A percentile compares a stretch with the other conserved stretches of the same genome.
phyloP scores from a whole-genome alignment of 2,113 vertebrate genomes.

The Centropus bengalensis region DNA sequence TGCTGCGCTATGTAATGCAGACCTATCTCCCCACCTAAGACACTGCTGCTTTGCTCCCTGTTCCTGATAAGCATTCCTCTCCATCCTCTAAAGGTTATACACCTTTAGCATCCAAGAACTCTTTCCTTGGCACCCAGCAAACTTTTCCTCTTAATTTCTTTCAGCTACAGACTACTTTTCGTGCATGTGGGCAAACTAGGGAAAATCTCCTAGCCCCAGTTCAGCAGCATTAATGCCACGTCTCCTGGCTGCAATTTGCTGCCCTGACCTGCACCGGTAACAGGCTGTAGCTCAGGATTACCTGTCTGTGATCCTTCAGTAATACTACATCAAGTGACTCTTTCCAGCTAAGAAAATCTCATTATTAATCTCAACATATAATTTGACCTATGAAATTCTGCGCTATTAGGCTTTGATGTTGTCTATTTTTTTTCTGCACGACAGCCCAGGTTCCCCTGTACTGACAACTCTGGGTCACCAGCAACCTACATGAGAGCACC shows the following conservation, averaged over 20 bases:
- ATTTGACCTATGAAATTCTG: not conserved
- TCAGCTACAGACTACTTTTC: not conserved
- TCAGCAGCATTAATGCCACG: not conserved
- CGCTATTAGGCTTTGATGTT: not conserved
- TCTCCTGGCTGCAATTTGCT: not conserved
- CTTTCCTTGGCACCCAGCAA: not conserved
- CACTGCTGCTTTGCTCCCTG: not conserved
- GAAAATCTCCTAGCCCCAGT: not conserved
- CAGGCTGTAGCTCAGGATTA: not conserved
- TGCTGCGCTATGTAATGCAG: not conserved
- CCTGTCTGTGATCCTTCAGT: accelerated
- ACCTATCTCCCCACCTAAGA: not conserved
- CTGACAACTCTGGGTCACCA: not conserved
- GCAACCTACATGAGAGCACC: not conserved
- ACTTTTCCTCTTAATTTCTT: not conserved
- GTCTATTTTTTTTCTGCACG: not conserved
- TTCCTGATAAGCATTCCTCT: not conserved
- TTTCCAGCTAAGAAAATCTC: not conserved
- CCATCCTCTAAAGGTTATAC: not conserved
- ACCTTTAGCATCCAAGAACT: not conserved
- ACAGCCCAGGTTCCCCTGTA: not conserved
- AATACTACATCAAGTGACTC: not conserved
- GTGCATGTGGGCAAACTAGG: not conserved
- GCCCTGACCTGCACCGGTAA: not conserved
- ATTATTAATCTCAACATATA: not conserved